Evolutionary conservation across 35 echinoderm and acorn worm genomes (phyloP), one percentile per base, ranked within the genome.

Genomic region (Lytechinus variegatus): DNA sequence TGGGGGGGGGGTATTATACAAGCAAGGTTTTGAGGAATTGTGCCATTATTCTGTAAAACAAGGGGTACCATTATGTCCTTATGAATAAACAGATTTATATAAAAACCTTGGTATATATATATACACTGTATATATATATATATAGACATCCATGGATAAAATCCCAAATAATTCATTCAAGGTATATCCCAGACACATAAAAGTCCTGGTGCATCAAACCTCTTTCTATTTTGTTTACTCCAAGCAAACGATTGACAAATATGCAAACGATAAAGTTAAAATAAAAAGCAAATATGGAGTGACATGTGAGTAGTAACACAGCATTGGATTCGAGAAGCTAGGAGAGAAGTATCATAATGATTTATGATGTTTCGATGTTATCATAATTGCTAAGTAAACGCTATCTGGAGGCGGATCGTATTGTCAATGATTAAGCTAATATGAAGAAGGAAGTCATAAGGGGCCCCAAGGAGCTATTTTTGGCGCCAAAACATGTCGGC

Each of bases 311-410:
- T 79, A 79, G 66, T 79, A 79, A 7, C 24, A 79, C 14, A 71
- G 61, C 61, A 7, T 16, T 16, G 16, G 19, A 4, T 24, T 79
- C n/a, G 19, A 79, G 19, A 19, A 24, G 66, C n/a, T 4, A 79
- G 19, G 19, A 24, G 66, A 24, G 66, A 79, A 79, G 66, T 79
- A 79, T 79, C 66, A 79, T 79, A 79, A 79, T 79, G 66, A 79
- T 79, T 79, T 79, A 79, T 79, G 66, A 79, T 79, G 19, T 79
- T 79, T 79, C 66, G 66, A 79, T 79, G 66, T 79, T 79, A 79
- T 79, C 66, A 79, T 79, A 79, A 79, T 79, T 79, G 66, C 66
- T 79, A 79, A 7, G 16, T 79, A 79, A 79, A 79, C 66, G 16
- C 66, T 27, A 79, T 79, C 66, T 79, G 19, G 66, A 79, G 66